Evolutionary conservation across 1,140 invertebrate species (phyloP).

Genomic region (Trichogramma pretiosum): DNA sequence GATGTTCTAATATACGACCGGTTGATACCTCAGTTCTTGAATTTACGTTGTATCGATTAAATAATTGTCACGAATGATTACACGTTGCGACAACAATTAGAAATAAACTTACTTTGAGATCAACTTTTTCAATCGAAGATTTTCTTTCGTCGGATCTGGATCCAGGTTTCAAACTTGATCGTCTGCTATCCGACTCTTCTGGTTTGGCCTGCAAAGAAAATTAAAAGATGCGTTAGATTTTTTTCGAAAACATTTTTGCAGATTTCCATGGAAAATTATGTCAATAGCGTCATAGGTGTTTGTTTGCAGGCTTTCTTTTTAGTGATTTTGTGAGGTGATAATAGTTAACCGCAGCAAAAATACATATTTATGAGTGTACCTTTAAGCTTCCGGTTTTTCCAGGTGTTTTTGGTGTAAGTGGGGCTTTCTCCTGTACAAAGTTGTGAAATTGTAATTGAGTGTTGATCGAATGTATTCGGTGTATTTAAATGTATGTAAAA

Average conservation of each 20-base stretch:
- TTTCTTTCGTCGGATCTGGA: constrained; percentile 32
- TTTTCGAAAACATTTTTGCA: not conserved
- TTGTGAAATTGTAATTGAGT: not conserved
- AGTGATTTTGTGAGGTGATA: too few relatives aligned
- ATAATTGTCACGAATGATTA: too few relatives aligned
- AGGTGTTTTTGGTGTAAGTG: constrained; percentile 22
- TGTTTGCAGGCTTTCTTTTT: too few relatives aligned
- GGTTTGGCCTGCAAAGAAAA: constrained; percentile 10
- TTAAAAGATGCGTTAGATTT: constrained; percentile 1
- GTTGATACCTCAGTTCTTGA: too few relatives aligned
- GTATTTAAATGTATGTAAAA: too few relatives aligned
- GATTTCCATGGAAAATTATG: not conserved
- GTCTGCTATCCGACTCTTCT: constrained; percentile 26
- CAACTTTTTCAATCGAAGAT: constrained; percentile 29
- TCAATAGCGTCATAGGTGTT: not conserved
- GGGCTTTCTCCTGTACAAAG: constrained; percentile 18
- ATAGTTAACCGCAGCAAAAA: too few relatives aligned
- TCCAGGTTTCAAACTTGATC: constrained; percentile 28
- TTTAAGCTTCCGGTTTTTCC: constrained; percentile 31
- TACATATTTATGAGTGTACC: constrained; percentile 34
- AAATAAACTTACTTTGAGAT: constrained; percentile 34
- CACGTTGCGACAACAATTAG: too few relatives aligned
- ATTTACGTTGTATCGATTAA: too few relatives aligned
- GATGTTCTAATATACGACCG: too few relatives aligned
- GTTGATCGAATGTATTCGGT: too few relatives aligned